Base-by-base conservation (phyloP, 2,888 invertebrate genomes). In the Stictocephala bisonia region DNA sequence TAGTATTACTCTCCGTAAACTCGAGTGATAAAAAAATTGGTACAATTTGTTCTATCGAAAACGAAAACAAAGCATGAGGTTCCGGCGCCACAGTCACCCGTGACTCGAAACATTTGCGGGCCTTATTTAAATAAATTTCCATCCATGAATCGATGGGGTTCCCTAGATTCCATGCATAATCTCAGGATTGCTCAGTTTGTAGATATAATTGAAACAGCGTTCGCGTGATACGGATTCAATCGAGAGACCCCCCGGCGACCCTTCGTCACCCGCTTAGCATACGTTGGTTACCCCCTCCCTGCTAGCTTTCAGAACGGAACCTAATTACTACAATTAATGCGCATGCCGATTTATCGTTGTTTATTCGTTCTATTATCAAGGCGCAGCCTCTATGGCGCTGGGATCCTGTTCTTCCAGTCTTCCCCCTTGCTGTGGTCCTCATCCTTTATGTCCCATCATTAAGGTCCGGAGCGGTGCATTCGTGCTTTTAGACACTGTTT, bases 141-240 rank as follows among this genome's bases (percentile, higher is more conserved):
- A 71, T 71, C 27, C 44, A n/a, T 24, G 44, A 41, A 20, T 22
- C 70, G 29, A 41, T 29, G 70, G 70, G 70, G 70, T 56, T 70
- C 56, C 70, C 13, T 18, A 22, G 29, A 71, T 71, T 71, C 70
- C 70, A 58, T 71, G 70, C 70, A 71, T 71, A 71, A 71, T 56
- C 15, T 58, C 58, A 71, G 41, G 58, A 58, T 44, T 44, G 26
- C 56, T 64, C 64, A 44, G 60, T 60, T 15, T 9, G 40, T 35
- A 18, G 29, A 24, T 60, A 40, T 60, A 64, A 64, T 64, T 64
- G 64, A 64, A 64, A 44, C n/a, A 40, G 15, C 13, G 24, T 27
- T 64, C 41, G 64, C 64, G 64, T 64, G 64, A 60, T 35, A 11
- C 44, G 60, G 60, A 60, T 35, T 60, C 60, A 40, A 60, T 60